Evolutionary conservation across 1,140 invertebrate genomes (phyloP).

Genomic region (Ctenoplectra terminalis): DNA sequence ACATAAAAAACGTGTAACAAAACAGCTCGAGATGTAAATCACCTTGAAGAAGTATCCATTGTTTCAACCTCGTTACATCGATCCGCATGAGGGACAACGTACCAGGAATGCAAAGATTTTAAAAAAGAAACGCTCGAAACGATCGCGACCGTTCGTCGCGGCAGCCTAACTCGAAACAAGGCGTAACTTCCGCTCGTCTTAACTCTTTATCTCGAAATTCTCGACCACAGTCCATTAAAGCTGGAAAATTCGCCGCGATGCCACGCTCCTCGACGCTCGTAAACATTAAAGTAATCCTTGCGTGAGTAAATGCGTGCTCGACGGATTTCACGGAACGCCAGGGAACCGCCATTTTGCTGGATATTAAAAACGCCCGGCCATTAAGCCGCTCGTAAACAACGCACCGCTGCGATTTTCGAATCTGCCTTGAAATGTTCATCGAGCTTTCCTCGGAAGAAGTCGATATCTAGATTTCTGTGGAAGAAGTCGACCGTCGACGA

Average conservation of each 20-base stretch:
- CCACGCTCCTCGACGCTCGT: constrained; percentile 44
- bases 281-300: constrained; percentile 68
- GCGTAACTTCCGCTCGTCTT: constrained; percentile 47
- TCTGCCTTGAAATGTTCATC: background rate
- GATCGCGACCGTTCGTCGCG: background rate
- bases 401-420: constrained; percentile 33
- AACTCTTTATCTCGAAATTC: constrained; percentile 43
- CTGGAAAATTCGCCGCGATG: constrained; percentile 44
- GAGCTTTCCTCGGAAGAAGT: background rate
- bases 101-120: background rate
- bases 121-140: background rate
- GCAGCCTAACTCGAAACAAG: background rate
- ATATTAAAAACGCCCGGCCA: constrained; percentile 57
- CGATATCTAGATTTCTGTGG: too few relatives aligned
- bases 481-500: background rate
- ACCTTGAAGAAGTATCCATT: too few relatives aligned
- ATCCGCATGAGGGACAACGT: background rate
- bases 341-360: constrained; percentile 27
- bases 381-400: constrained; percentile 60
- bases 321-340: background rate
- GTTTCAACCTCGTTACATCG: background rate
- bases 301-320: constrained; percentile 61
- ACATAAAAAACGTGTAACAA: too few relatives aligned
- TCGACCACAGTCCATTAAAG: constrained; percentile 46
- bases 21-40: too few relatives aligned